phyloP scores from a whole-genome alignment of 1,140 invertebrate species.

The Trichoplusia ni region DNA sequence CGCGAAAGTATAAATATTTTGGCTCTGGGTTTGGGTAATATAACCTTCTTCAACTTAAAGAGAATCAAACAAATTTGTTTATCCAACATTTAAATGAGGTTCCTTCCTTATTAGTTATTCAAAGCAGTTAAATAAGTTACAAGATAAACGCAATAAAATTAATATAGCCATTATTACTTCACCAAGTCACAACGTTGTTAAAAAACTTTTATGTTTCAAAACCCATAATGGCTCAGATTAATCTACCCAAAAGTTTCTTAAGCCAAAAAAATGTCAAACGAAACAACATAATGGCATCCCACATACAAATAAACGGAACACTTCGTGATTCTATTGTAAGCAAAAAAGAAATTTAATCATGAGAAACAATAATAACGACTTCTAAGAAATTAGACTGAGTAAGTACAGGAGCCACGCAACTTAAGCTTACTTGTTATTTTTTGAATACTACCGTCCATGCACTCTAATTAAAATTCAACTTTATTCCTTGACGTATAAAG shows the following conservation, averaged over 20 bases:
- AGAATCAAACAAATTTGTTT: no score
- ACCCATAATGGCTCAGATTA: not conserved
- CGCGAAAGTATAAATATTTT: no score
- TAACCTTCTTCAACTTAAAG: no score
- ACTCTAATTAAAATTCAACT: constrained; percentile 43
- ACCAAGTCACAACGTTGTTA: no score
- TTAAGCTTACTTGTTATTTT: constrained; percentile 68
- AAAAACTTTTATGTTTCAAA: not conserved
- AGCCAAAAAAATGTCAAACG: constrained; percentile 37
- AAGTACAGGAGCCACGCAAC: constrained; percentile 79
- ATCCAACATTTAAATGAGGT: no score
- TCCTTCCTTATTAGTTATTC: no score
- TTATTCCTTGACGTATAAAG: constrained; percentile 42
- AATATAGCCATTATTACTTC: no score
- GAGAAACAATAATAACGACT: constrained; percentile 78
- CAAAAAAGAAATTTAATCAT: constrained; percentile 80
- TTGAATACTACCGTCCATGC: constrained; percentile 55
- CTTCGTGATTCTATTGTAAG: constrained; percentile 62
- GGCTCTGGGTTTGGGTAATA: no score
- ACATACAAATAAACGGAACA: constrained; percentile 55
- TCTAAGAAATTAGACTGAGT: constrained; percentile 76
- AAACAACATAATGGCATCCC: constrained; percentile 48
- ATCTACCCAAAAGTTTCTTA: constrained; percentile 15
- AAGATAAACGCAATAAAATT: no score
- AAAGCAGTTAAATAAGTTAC: no score